Conservation (phyloP, 2,888 invertebrate species). For the Acleris laterana region DNA sequence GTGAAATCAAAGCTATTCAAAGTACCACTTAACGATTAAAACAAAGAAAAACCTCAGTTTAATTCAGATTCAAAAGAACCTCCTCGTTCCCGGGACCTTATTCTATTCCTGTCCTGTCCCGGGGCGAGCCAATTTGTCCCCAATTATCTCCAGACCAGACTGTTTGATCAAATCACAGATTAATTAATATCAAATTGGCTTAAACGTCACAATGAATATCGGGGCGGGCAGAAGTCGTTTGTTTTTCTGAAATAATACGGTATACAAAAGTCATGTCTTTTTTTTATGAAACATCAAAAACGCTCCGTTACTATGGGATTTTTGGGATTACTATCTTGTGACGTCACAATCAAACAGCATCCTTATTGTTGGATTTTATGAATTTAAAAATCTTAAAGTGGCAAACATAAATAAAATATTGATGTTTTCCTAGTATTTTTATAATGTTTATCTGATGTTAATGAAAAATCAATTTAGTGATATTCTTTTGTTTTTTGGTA, state of each 20-base stretch:
- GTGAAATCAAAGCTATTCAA: background rate
- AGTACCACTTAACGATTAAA: constrained; percentile 28
- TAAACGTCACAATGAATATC: constrained; percentile 14
- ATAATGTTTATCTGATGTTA: too few species aligned
- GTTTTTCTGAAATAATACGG: constrained; percentile 4
- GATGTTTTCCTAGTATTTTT: too few species aligned
- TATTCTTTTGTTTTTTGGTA: background rate
- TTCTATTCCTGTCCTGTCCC: constrained; percentile 47
- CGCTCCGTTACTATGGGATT: too few species aligned
- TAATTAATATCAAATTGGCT: constrained; percentile 35
- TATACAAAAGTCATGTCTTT: too few species aligned
- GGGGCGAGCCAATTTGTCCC: constrained; percentile 26
- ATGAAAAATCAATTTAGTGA: constrained; percentile 1
- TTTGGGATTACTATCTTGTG: too few species aligned
- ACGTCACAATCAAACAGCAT: too few species aligned
- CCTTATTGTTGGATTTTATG: too few species aligned
- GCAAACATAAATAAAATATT: too few species aligned
- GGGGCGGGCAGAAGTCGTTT: background rate
- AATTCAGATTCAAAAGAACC: constrained; percentile 45
- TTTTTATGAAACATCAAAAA: too few species aligned
- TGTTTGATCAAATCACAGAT: constrained; percentile 35
- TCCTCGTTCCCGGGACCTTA: constrained; percentile 44
- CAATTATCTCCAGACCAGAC: constrained; percentile 29
- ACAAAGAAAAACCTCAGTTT: constrained; percentile 40
- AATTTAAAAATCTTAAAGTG: too few species aligned